phyloP scores from a whole-genome alignment of 2,888 invertebrate genomes.

The Netelia inedita region DNA sequence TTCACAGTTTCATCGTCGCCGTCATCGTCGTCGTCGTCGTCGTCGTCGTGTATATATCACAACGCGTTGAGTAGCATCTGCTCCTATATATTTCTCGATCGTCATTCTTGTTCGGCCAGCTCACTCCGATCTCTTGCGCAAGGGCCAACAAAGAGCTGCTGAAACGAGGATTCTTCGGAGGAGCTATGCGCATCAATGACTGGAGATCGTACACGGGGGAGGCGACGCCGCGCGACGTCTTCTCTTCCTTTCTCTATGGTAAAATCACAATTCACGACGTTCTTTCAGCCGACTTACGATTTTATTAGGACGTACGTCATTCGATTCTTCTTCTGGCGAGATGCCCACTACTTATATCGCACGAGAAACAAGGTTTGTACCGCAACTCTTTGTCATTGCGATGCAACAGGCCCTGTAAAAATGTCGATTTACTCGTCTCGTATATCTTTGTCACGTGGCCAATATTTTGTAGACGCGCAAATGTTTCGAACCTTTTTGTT shows the following conservation, averaged over 20 bases:
- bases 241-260: slow-evolving; percentile 58
- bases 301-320: slow-evolving; percentile 84
- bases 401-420: not conserved
- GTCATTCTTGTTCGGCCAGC: slow-evolving; percentile 76
- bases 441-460: not conserved
- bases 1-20: slow-evolving; percentile 41
- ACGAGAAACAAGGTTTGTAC: not conserved
- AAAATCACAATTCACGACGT: slow-evolving; percentile 73
- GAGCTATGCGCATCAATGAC: slow-evolving; percentile 69
- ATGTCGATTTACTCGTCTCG: not conserved
- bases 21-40: slow-evolving; percentile 45
- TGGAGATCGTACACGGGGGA: slow-evolving; percentile 76
- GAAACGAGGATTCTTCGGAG: slow-evolving; percentile 69
- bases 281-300: slow-evolving; percentile 83
- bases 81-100: slow-evolving; percentile 77
- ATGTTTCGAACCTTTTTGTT: not conserved
- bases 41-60: slow-evolving; percentile 40
- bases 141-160: slow-evolving; percentile 78
- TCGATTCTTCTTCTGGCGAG: slow-evolving; percentile 78
- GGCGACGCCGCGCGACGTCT: slow-evolving; percentile 69
- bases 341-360: slow-evolving; percentile 35
- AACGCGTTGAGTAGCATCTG: slow-evolving; percentile 81
- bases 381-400: not conserved
- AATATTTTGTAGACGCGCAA: not conserved
- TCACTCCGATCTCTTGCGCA: slow-evolving; percentile 74